A percentile compares a stretch with the other conserved stretches of the same genome.
These are phyloP conservation scores for Toxonevra muliebris DNA, from an alignment of 2,888 invertebrate genomes.

Conservation along the genomic window DNA sequence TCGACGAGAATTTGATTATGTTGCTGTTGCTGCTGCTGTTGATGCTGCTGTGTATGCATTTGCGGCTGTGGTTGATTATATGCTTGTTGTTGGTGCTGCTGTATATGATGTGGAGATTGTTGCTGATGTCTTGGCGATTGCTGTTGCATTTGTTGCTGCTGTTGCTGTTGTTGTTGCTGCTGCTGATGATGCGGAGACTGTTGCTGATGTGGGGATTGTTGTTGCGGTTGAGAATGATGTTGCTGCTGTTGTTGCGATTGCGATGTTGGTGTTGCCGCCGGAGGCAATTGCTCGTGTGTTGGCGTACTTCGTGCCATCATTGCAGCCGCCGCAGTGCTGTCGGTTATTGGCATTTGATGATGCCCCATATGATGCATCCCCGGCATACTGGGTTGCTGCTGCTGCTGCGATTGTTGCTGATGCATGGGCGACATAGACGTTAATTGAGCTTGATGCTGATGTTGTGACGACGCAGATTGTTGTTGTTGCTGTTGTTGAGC, in stretches of 20 bases:
- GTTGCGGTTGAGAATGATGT: constrained; percentile 20
- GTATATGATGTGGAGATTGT: constrained; percentile 44
- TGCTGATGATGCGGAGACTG: constrained; percentile 32
- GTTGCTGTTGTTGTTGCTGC: constrained; percentile 18
- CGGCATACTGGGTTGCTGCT: constrained; percentile 35
- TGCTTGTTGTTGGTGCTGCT: constrained; percentile 36
- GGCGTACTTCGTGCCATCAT: constrained; percentile 57
- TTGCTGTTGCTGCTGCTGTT: constrained; percentile 42
- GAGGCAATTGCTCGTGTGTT: constrained; percentile 42
- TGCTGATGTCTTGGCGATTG: constrained; percentile 45
- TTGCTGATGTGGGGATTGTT: constrained; percentile 12
- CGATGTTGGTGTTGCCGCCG: constrained; percentile 34
- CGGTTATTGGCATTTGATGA: constrained; percentile 52
- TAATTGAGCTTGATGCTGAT: constrained; percentile 43
- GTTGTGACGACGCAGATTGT: constrained; percentile 48
- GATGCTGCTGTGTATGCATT: constrained; percentile 31
- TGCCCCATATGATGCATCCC: constrained; percentile 47
- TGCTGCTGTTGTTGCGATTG: constrained; percentile 39
- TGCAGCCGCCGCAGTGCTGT: constrained; percentile 52
- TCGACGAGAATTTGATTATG: constrained; percentile 46
- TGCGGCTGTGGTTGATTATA: constrained; percentile 25
- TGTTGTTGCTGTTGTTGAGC: constrained; percentile 48
- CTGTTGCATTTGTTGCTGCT: constrained; percentile 38
- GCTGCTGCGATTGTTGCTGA: constrained; percentile 52
- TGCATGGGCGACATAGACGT: constrained; percentile 45